Base-by-base conservation (phyloP, 2,113 vertebrate genomes). In the Poeciliopsis prolifica region DNA sequence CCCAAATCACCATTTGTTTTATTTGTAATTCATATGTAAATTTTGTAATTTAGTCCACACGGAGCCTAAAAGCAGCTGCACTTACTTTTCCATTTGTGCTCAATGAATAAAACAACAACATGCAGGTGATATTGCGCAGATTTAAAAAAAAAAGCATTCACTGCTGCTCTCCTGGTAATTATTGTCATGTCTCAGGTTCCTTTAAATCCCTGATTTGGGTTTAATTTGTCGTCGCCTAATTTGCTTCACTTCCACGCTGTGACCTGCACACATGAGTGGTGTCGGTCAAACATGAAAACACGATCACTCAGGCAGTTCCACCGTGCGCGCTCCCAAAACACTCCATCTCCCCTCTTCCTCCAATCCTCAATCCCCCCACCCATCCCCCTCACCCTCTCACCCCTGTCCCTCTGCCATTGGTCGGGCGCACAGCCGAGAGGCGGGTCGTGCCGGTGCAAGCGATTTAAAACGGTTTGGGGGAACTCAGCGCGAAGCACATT, bases 391-490 rank as follows among this genome's bases (percentile, higher is more conserved):
- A n/a, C n/a, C n/a, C n/a, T n/a, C n/a, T n/a, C n/a, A 1, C 3
- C 9, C 19, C n/a, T 33, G 19, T 40, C 14, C 68, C 15, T 14
- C 9, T 26, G n/a, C 42, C 61, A 91, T 89, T 91, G 89, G 91
- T 66, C 61, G 64, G 65, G 30, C 68, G 8, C 37, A 6, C 30
- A 30, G 48, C 65, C 12, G 76, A 54, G 60, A 87, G 92, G 92
- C 84, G 91, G 84, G 42, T 31, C 66, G 26, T 10, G 77, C 84
- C 75, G 88, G 88, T 83, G 84, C 71, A 64, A 75, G 44, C 65
- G 40, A 79, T 88, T 94, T 93, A 95, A 95, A 95, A 81, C 75
- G 89, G 85, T 89, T 87, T 84, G 90, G 72, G 72, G 68, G 79
- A 83, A 78, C 66, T 79, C 62, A 71, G 42, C 22, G 84, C 77